Base-by-base conservation (phyloP, 2,888 invertebrate genomes). In the Tridacna crocea region DNA sequence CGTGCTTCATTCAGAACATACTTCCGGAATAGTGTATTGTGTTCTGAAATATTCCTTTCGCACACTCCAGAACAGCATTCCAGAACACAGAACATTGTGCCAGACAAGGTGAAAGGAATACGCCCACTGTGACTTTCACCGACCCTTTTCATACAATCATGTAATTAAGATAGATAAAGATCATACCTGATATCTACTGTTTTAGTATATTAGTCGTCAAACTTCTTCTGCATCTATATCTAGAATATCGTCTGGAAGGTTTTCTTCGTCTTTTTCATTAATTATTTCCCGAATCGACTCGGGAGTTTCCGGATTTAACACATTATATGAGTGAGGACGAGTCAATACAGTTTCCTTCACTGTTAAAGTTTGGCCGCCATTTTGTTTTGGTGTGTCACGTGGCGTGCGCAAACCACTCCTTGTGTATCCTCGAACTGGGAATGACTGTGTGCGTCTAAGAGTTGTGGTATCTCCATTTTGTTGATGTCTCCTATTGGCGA, bases 311-410 rank as follows among this genome's bases (percentile, higher is more conserved):
- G 83, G 77, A 72, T 75, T 80, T 17, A 90, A 74, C 24, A 87
- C 89, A 77, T 87, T 84, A 63, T 80, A 89, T 47, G 90, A 90
- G 82, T 89, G 89, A n/a, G 91, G 90, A 10, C 89, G 68, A 12
- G 85, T 77, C 55, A 48, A 24, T 26, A 78, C 66, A n/a, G 75
- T 76, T 22, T 75, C 76, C 11, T 12, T 58, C 26, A 85, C 73
- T 17, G 47, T 55, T 10, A 80, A 36, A 51, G 13, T 70, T 15
- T 70, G 22, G 13, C 79, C 77, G 17, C 80, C 84, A 72, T 82
- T 80, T 72, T 81, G 79, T 72, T 76, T 79, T 24, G 51, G 72
- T 11, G 22, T 75, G 11, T 74, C 51, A n/a, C 61, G 26, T 19
- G 68, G 24, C 11, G 76, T 15, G 10, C 75, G 61, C 11, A 72